These are phyloP conservation scores for Philereme transversata DNA, from an alignment of 2,888 invertebrate genomes.

Conservation along the genomic window DNA sequence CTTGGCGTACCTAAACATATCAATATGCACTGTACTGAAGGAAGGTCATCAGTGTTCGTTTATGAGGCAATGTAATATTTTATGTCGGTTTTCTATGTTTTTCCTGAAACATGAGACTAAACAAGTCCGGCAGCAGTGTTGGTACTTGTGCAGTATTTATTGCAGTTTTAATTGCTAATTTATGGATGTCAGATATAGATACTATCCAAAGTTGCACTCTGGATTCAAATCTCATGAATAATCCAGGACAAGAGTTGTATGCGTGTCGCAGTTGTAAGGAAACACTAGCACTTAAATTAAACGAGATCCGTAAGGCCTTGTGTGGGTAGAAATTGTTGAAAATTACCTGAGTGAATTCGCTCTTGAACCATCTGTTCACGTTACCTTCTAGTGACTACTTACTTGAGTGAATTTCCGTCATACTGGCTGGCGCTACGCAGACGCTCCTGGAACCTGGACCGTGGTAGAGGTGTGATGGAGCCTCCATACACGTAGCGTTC, in stretches of 20 bases:
- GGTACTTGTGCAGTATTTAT: slow-evolving; percentile 5
- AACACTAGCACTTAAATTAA: slow-evolving; percentile 28
- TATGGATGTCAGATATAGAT: background rate
- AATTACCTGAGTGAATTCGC: slow-evolving; percentile 23
- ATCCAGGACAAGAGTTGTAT: slow-evolving; percentile 7
- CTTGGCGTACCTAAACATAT: too few relatives aligned
- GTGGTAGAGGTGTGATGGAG: slow-evolving; percentile 82
- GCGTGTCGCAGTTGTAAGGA: slow-evolving; percentile 26
- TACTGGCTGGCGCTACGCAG: slow-evolving; percentile 72
- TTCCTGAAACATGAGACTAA: slow-evolving; percentile 23
- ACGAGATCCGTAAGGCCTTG: slow-evolving; percentile 15
- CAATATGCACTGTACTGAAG: too few relatives aligned
- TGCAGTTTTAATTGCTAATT: slow-evolving; percentile 12
- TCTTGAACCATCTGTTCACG: slow-evolving; percentile 3
- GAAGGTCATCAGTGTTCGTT: too few relatives aligned
- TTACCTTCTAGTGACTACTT: background rate
- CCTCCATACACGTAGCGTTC: slow-evolving; percentile 83
- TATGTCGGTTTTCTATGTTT: background rate
- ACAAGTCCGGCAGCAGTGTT: slow-evolving; percentile 4
- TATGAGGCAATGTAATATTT: too few relatives aligned
- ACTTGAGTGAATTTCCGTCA: slow-evolving; percentile 70
- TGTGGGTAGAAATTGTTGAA: slow-evolving; percentile 30
- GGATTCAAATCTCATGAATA: background rate
- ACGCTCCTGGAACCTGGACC: slow-evolving; percentile 80
- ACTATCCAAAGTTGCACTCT: background rate